A percentile compares a stretch with the other conserved stretches of the same genome.
Conservation (phyloP, 2,113 vertebrate species). For the Lophotis ruficrista region DNA sequence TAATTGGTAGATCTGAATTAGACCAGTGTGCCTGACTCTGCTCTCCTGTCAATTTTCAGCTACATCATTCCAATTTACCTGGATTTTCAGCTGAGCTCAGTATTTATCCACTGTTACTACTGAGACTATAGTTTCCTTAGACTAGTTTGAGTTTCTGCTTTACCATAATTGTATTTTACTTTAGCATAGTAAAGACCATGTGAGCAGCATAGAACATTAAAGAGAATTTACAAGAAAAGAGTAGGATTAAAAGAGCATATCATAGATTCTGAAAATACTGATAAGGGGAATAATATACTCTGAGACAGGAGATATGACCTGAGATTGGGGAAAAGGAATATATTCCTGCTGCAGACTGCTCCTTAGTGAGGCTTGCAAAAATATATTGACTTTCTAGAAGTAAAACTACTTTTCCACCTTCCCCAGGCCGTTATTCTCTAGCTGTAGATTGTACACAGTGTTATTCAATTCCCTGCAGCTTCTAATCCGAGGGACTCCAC, state of each 20-base stretch:
- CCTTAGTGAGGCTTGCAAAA: neutral
- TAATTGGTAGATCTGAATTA: neutral
- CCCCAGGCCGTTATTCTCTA: neutral
- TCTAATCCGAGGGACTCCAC: neutral
- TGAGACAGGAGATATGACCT: neutral
- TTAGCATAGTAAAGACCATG: neutral
- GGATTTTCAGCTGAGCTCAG: neutral
- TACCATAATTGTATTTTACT: neutral
- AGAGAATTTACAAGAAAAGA: neutral
- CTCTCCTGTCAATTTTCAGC: neutral
- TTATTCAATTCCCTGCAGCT: neutral
- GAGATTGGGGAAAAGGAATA: neutral
- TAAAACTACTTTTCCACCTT: neutral
- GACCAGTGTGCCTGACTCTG: neutral
- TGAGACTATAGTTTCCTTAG: neutral
- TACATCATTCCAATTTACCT: fast-evolving
- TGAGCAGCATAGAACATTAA: neutral
- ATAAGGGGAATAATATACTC: neutral
- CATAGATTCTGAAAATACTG: neutral
- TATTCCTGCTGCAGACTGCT: neutral
- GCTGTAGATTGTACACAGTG: neutral
- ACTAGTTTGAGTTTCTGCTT: neutral
- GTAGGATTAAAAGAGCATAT: neutral
- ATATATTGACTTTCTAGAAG: neutral
- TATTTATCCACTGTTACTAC: neutral